A percentile compares a stretch with the other conserved stretches of the same genome.
These are phyloP conservation scores for Forbesichthys papilliferus DNA, from an alignment of 2,113 vertebrate species.

Conservation along the genomic window DNA sequence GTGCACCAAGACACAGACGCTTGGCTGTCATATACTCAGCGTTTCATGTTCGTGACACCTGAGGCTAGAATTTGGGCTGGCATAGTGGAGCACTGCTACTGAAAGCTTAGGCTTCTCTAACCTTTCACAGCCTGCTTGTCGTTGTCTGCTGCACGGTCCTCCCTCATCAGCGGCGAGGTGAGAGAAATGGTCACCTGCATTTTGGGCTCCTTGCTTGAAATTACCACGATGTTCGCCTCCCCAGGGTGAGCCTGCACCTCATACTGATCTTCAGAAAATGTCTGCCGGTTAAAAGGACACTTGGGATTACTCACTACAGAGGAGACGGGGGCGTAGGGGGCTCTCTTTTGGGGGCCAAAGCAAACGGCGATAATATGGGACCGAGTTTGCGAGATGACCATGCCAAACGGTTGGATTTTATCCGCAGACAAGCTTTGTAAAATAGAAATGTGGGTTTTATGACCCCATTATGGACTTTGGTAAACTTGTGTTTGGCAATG, in stretches of 20 bases:
- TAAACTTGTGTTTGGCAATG: background rate
- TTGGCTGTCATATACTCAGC: conserved; percentile 27
- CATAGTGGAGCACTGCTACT: conserved; percentile 52
- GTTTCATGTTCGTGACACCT: conserved; percentile 32
- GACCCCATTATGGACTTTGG: no score
- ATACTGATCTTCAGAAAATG: conserved; percentile 84
- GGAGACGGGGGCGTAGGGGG: conserved; percentile 55
- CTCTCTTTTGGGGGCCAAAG: background rate
- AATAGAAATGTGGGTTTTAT: conserved; percentile 1
- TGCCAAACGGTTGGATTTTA: conserved; percentile 20
- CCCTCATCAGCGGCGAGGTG: conserved; percentile 86
- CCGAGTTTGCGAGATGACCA: conserved; percentile 21
- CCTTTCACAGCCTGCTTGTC: conserved; percentile 82
- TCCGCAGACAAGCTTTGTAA: conserved; percentile 6
- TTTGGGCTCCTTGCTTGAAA: conserved; percentile 83
- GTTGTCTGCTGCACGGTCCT: conserved; percentile 76
- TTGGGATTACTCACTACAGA: conserved; percentile 80
- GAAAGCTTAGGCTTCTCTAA: conserved; percentile 83
- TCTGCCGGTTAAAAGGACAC: conserved; percentile 86
- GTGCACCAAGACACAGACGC: conserved; percentile 25
- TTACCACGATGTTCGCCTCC: conserved; percentile 82
- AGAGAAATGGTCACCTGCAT: conserved; percentile 84
- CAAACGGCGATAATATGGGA: background rate
- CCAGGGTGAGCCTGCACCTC: conserved; percentile 80
- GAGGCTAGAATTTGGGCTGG: conserved; percentile 27